Evolutionary conservation across 2,888 invertebrate genomes (phyloP), one percentile per base, ranked within the genome.

Genomic region (Eupithecia centaureata): DNA sequence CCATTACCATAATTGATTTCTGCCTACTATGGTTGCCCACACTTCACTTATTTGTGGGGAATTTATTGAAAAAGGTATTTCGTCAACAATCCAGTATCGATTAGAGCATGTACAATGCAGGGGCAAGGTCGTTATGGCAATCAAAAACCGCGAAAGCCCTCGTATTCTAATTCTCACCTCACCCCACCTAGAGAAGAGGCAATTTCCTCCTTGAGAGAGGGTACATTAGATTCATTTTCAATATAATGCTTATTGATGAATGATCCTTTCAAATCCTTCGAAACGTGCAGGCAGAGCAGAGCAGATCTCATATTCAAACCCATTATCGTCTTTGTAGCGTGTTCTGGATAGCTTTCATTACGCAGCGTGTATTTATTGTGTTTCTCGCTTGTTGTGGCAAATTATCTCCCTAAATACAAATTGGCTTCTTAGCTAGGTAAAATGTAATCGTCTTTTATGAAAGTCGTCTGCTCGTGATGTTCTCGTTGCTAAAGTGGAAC

Each of bases 71-170:
- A 27, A 38, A 58, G 47, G 60, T 65, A 57, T 68, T 64, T 62
- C 35, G 56, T 65, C 65, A 73, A 75, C 77, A 80, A 81, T 84
- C 77, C 79, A 81, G 81, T 82, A 83, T 84, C 81, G 83, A 85
- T 84, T 83, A 82, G 77, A 72, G 76, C 69, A 78, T 74, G 73
- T 79, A 80, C 77, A 75, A 70, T 79, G 82, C 79, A 81, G 72
- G 76, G 72, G 73, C 81, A 82, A 84, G 82, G 84, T 82, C 81
- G 78, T 80, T 79, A 75, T 72, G 75, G 79, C 72, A 81, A 83
- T 81, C 79, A 78, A 77, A 76, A 71, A 72, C 65, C 68, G 65
- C 61, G 42, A 51, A 65, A 33, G 68, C 63, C 64, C 61, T 47
- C 61, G 18, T 63, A 73, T 65, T 68, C 63, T 63, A 79, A 74